Conservation (phyloP, 1,140 invertebrate species). For the Drosophila funebris region DNA sequence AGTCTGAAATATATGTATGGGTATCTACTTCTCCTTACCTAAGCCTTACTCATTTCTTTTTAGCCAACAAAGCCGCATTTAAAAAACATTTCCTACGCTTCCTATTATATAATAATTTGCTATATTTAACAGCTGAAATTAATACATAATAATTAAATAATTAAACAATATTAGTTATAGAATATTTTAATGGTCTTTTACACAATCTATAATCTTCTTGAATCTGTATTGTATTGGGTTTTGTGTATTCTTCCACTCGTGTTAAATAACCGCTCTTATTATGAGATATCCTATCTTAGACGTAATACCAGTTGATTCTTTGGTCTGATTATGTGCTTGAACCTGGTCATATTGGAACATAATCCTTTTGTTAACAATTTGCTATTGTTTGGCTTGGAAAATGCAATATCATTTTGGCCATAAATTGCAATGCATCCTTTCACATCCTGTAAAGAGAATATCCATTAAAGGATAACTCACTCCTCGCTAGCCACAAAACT, state of each 20-base stretch:
- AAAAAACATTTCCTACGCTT: too few relatives aligned
- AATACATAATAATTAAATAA: background rate
- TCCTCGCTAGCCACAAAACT: slow-evolving; percentile 30
- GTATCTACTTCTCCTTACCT: too few relatives aligned
- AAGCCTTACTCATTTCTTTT: too few relatives aligned
- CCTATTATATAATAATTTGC: background rate
- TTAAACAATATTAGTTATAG: too few relatives aligned
- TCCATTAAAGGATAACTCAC: slow-evolving; percentile 54
- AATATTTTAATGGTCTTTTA: background rate
- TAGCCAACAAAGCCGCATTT: too few relatives aligned
- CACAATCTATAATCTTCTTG: background rate
- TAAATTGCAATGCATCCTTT: slow-evolving; percentile 22
- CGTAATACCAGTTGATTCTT: background rate
- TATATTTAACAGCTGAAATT: background rate
- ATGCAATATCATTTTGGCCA: slow-evolving; percentile 29
- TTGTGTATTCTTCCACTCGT: background rate
- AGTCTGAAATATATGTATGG: too few relatives aligned
- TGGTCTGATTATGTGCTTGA: background rate
- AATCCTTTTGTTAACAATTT: slow-evolving; percentile 6
- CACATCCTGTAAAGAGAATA: slow-evolving; percentile 26
- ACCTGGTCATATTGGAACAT: background rate
- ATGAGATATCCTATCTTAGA: background rate
- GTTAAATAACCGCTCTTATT: slow-evolving; percentile 11
- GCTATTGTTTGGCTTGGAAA: slow-evolving; percentile 12
- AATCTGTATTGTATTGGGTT: too few relatives aligned